phyloP scores from a whole-genome alignment of 2,113 vertebrate genomes.

The Gasterosteus aculeatus region DNA sequence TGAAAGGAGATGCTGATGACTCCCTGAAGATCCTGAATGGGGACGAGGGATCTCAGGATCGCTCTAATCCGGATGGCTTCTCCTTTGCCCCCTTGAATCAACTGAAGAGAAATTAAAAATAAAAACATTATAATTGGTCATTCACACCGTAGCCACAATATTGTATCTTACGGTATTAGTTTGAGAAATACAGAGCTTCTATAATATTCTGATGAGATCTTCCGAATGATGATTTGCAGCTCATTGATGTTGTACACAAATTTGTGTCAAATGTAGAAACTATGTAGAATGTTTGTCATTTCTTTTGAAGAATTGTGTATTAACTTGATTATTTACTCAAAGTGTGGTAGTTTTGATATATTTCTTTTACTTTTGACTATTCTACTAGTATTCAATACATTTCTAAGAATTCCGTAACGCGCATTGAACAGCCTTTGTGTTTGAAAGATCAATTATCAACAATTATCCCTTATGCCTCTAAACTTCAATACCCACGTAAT shows the following conservation, averaged over 20 bases:
- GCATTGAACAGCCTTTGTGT: background rate
- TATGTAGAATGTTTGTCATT: background rate
- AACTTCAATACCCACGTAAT: background rate
- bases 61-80: slow-evolving; percentile 93
- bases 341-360: background rate
- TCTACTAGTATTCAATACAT: background rate
- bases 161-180: background rate
- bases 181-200: background rate
- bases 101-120: slow-evolving; percentile 71
- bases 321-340: background rate
- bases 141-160: background rate
- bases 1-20: slow-evolving; percentile 93
- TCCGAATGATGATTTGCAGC: background rate
- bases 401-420: background rate
- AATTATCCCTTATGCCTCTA: background rate
- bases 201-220: background rate
- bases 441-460: background rate
- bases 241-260: background rate
- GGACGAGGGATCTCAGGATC: slow-evolving; percentile 93
- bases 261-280: background rate
- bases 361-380: background rate
- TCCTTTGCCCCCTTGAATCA: slow-evolving; percentile 93
- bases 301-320: slow-evolving; percentile 4
- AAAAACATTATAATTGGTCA: background rate
- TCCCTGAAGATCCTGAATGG: slow-evolving; percentile 90